Base-by-base conservation (phyloP, 2,888 invertebrate genomes). In the Dascillus cervinus region DNA sequence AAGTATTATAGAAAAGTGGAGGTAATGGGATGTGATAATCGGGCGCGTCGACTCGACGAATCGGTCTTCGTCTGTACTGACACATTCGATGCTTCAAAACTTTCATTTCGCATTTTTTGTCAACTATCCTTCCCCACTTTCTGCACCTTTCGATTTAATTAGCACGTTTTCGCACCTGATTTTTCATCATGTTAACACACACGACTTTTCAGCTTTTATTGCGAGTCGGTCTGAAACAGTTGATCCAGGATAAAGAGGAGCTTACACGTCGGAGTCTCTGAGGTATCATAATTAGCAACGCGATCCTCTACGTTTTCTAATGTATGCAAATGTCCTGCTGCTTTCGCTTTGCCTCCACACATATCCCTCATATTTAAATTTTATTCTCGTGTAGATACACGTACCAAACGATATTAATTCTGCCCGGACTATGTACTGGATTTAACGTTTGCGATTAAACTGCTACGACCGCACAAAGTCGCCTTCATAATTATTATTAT, bases 1-100 rank as follows among this genome's bases (percentile, higher is more conserved):
- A 34, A 34, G 42, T 39, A 37, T 41, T 41, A 37, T 39, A 43
- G 44, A 46, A 47, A 44, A 43, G 47, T 43, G 44, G 44, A 46
- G 49, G 53, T 53, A 53, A 53, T 53, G 53, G 50, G 43, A 46
- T 46, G 53, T 49, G 41, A 53, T 53, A 53, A 53, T 53, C 48
- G 49, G 39, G 29, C 39, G 34, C 39, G 36, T 32, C 34, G 33
- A 29, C 35, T 31, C 31, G 21, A 38, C 27, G 31, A 41, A 37
- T 41, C 41, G 40, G 34, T 38, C 41, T 39, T 41, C 39, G 36
- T 39, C 41, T 32, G n/a, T 38, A 22, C 34, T 17, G 32, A 28
- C 32, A 39, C 41, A 36, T 32, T 26, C 37, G 34, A 34, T 37
- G 42, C 39, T 48, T 50, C 50, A 50, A 50, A 50, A 49, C 49